Percentiles rank a stretch among this genome's conserved stretches.
These are phyloP conservation scores for Trissolcus brochymenae DNA, from an alignment of 2,888 invertebrate genomes.

Conservation along the genomic window DNA sequence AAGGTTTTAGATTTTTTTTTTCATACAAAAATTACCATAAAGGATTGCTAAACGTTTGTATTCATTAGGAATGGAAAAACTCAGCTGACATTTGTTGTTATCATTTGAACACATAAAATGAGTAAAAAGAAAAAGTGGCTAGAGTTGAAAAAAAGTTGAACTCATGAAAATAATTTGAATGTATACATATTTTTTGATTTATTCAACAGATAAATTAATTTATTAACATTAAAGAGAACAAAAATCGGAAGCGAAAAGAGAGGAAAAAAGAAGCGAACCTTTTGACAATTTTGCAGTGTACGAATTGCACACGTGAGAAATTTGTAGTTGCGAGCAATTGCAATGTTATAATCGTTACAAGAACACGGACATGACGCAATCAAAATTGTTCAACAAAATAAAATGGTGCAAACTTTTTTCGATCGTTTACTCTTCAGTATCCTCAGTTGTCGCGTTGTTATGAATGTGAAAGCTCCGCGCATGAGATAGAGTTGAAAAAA, in stretches of 20 bases:
- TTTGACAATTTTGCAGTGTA: neutral
- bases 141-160: too few species aligned
- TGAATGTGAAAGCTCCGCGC: constrained; percentile 59
- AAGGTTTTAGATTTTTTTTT: too few species aligned
- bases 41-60: too few species aligned
- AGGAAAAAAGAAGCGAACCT: neutral
- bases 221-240: too few species aligned
- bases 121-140: too few species aligned
- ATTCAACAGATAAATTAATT: too few species aligned
- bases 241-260: neutral
- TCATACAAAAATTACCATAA: too few species aligned
- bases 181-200: too few species aligned
- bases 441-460: neutral
- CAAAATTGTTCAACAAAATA: constrained; percentile 20
- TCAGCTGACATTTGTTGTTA: too few species aligned
- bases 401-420: constrained; percentile 5
- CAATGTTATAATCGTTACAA: constrained; percentile 17
- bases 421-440: neutral
- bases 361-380: constrained; percentile 16
- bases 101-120: too few species aligned
- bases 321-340: neutral
- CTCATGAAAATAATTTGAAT: too few species aligned
- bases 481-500: constrained; percentile 11
- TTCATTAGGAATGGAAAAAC: too few species aligned
- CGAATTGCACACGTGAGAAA: neutral